Conservation (phyloP, 2,888 invertebrate species). For the Seira sanloemensis region DNA sequence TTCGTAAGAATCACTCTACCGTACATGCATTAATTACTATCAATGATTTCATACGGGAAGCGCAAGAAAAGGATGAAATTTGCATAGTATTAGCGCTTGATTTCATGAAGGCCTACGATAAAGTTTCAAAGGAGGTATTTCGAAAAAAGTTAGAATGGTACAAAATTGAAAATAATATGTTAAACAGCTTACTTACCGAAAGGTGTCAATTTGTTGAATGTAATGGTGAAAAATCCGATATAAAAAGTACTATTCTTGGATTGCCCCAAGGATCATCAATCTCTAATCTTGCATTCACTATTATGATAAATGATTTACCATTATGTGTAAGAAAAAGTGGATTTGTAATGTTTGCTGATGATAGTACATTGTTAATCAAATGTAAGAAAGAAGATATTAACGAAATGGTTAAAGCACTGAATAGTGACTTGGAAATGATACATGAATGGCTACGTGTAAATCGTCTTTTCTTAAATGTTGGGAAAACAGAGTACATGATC, state of each 20-base stretch:
- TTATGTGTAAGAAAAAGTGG: neutral
- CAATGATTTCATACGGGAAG: slow-evolving; percentile 18
- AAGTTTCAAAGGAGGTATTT: slow-evolving; percentile 11
- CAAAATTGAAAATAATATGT: neutral
- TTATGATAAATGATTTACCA: neutral
- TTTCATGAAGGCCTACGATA: slow-evolving; percentile 40
- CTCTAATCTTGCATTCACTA: neutral
- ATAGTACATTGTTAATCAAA: neutral
- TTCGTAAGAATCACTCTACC: slow-evolving; percentile 30
- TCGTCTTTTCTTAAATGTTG: neutral
- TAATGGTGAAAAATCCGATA: slow-evolving; percentile 1
- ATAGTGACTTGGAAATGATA: neutral
- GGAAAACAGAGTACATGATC: neutral
- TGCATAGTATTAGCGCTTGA: slow-evolving; percentile 39
- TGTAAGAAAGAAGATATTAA: neutral
- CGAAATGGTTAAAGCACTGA: neutral
- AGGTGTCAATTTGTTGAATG: slow-evolving; percentile 19
- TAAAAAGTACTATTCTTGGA: neutral
- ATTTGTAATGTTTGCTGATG: neutral
- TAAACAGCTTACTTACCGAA: neutral
- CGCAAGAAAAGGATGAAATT: slow-evolving; percentile 10
- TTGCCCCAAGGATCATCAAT: neutral
- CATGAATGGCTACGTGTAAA: neutral
- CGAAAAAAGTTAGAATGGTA: slow-evolving; percentile 40
- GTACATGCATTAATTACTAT: slow-evolving; percentile 37